Base-by-base conservation (phyloP, 2,888 invertebrate genomes). In the Pachliopta kotzebuea region DNA sequence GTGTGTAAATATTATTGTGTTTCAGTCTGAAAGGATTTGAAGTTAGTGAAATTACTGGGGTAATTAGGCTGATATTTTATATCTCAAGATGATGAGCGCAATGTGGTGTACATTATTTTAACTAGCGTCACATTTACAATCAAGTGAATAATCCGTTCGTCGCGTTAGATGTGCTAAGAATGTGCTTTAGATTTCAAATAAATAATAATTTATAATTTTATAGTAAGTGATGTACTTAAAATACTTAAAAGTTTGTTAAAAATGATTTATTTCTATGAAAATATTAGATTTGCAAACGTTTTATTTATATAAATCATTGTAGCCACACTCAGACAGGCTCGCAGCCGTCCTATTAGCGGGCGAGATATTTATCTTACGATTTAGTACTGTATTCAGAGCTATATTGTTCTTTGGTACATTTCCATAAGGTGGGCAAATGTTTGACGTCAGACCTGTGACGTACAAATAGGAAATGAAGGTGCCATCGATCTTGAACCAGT, bases 341-440 rank as follows among this genome's bases (percentile, higher is more conserved):
- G 82, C 80, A 80, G 73, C 68, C 67, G 57, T 72, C 75, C 68
- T 75, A 83, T 88, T 88, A 89, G 87, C 88, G 71, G 23, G 55
- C 14, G 24, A 7, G 58, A 24, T 86, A 71, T 88, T 88, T 86
- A 71, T 75, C 65, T 72, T 73, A 76, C 71, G 71, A 69, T 74
- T 88, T 88, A 88, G 86, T 78, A 59, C 31, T 3, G 29, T 58
- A 67, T 71, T 71, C 71, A 77, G 72, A 26, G 75, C 76, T 71
- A 71, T 79, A 85, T 86, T 83, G 86, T 85, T 83, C 78, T 78
- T 72, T 67, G 69, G 84, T 82, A 82, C 49, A 76, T 84, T 88
- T 88, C 88, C 87, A 85, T 76, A 67, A 68, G 50, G 56, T 63
- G 55, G 56, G 65, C 70, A 73, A 73, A 74, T 71, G 65, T 59